Evolutionary conservation across 2,888 invertebrate species (phyloP), one percentile per base, ranked within the genome.

Genomic region (Tetanocera ferruginea): DNA sequence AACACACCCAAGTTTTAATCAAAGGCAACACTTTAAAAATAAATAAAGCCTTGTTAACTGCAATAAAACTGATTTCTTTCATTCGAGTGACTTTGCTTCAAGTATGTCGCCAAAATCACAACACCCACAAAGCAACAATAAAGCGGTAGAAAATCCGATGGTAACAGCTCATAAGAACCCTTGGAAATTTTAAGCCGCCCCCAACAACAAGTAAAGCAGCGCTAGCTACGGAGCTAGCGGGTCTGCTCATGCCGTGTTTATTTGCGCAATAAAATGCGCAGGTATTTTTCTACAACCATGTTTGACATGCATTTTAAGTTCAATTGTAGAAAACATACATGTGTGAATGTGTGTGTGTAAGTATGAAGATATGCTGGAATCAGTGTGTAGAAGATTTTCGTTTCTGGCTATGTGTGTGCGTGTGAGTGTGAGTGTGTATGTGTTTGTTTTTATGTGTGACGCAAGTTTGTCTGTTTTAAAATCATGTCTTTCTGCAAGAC

Each of bases 401-500:
- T 25, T 25, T 60, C 23, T 60, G 14, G 9, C 23, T 25, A 60
- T 60, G n/a, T 43, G 67, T 23, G 4, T 51, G 64, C 17, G 52
- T 75, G 52, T 74, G 23, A 51, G 37, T 11, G 43, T 14, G 43
- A 6, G 49, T 64, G 51, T 71, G 55, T 64, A 5, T 28, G 70
- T 64, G 9, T 76, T 51, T 64, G 64, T 37, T 5, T 37, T 43
- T 34, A 64, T 62, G 31, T 70, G 62, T 57, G 70, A 11, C 37
- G 17, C 14, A n/a, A 23, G 64, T 49, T 49, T 62, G 60, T 70
- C n/a, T n/a, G 43, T 14, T 11, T 31, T 31, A 75, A 75, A 74
- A 75, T 64, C 52, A 70, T 60, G 37, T 55, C 52, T 70, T 70
- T 60, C 64, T 71, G 60, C 62, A 71, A 75, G 64, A 70, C 49